Base-by-base conservation (phyloP, 1,140 invertebrate species). In the Drosophila fuyamai region DNA sequence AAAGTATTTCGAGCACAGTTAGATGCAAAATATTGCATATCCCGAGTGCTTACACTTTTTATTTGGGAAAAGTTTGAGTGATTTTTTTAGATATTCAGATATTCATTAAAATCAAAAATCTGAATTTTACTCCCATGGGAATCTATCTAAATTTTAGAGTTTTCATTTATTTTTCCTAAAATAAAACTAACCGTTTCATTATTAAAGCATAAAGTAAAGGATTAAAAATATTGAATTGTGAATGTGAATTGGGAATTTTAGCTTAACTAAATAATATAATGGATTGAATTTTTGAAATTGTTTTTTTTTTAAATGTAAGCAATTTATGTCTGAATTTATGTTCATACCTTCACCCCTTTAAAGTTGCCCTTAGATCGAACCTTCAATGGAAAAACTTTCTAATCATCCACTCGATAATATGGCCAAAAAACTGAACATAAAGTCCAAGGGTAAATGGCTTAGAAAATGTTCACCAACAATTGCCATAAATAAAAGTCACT, bases 391-490 rank as follows among this genome's bases (percentile, higher is more conserved):
- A 32, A 57, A 27, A 48, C 58, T 76, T 48, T 59, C 29, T 56
- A 55, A 75, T 70, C 78, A 86, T 58, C 61, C 83, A 86, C 79
- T 85, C 65, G 51, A 74, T 70, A 60, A 76, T 67, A 71, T 47
- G 63, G 27, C 60, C 44, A 71, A 55, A 43, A 27, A 61, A 58
- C 63, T 67, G 68, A 71, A 71, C 75, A 86, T 82, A 88, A 85
- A 88, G 83, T 88, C 75, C 75, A 73, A 73, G 67, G 75, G 68
- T 77, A 88, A 88, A 88, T 89, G 84, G 83, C 83, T 88, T 89
- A 80, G 84, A 88, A 88, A 88, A 88, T 86, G 83, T 88, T 79
- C 67, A 60, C 76, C 70, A 89, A 70, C 79, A 86, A 83, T 80
- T 71, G 84, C 74, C 84, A 88, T 88, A 83, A 88, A 88, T 89